These are phyloP conservation scores for Lithophane ornitopus DNA, from an alignment of 2,888 invertebrate genomes.

Conservation along the genomic window DNA sequence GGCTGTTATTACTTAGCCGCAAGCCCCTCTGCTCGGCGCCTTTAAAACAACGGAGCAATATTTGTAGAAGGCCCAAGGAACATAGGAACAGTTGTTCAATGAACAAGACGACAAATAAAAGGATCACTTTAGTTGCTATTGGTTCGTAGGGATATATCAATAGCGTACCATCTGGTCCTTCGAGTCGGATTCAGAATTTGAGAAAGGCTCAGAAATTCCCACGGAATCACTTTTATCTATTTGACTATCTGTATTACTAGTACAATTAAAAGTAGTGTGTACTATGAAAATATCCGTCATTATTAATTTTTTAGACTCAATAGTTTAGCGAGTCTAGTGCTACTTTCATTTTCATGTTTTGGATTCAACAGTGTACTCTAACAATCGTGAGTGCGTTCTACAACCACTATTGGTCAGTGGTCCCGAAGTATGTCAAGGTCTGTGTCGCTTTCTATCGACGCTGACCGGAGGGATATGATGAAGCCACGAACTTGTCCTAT, in stretches of 20 bases:
- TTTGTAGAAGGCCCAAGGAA: not conserved
- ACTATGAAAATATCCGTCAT: not conserved
- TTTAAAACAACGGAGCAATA: conserved; percentile 10
- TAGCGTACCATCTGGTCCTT: not conserved
- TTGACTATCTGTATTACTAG: not conserved
- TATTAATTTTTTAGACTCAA: not conserved
- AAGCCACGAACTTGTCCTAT: conserved; percentile 50
- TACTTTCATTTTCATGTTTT: not conserved
- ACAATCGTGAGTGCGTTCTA: not conserved
- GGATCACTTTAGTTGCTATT: not conserved
- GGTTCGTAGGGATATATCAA: not conserved
- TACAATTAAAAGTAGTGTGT: not conserved
- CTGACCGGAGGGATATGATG: conserved; percentile 26
- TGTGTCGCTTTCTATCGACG: conserved; percentile 60
- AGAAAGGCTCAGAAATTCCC: not conserved
- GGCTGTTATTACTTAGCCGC: too few species aligned
- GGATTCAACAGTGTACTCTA: conserved; percentile 9
- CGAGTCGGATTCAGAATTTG: not conserved
- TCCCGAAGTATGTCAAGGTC: conserved; percentile 60
- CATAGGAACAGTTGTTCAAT: not conserved
- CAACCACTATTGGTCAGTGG: conserved; percentile 33
- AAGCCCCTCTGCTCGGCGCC: not conserved
- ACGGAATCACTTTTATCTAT: not conserved
- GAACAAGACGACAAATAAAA: not conserved
- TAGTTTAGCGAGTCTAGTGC: not conserved